Base-by-base conservation (phyloP, 2,797 vertebrate genomes). In the Pterois miles region DNA sequence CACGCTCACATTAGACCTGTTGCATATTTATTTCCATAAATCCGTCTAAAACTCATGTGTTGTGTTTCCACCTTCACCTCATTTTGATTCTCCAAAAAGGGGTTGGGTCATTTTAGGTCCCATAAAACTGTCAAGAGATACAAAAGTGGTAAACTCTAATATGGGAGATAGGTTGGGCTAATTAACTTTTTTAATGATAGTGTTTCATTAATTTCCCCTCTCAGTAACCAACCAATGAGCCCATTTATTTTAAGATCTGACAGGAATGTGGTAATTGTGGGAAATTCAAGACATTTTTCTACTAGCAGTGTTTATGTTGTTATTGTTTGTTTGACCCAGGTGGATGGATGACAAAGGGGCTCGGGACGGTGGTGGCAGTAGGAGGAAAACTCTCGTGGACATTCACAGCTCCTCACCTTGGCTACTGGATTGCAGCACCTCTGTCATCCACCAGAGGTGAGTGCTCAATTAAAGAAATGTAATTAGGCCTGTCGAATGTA, bases 381-480 rank as follows among this genome's bases (percentile, higher is more conserved):
- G 92, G 95, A 13, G 93, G 86, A 11, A 95, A 93, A 2, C 93
- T 96, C 14, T 62, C 93, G 1, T 98, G 97, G 97, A 95, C 92
- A 0, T 98, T 96, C 1, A 92, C 91, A 0, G 97, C 97, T 69
- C 96, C 97, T 71, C 95, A 96, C 73, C 87, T 98, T 8, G 97
- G 97, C 8, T 96, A 97, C 86, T 98, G 97, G 97, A 95, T 98
- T 23, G 97, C 96, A 76, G 97, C 97, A 71, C 96, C 96, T 6
- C 73, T 96, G 78, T 93, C 96, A 29, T 87, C 95, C 67, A 63
- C 88, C 1, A 93, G 90, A 96, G 96, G 97, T 95, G 94, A 71
- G 85, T 69, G 29, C 22, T 62, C 20, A 53, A 9, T 22, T 36
- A 5, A 29, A 25, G 34, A n/a, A 13, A 46, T 46, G 40, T 46